Base-by-base conservation (phyloP, 2,888 invertebrate genomes). In the Oscheius onirici region DNA sequence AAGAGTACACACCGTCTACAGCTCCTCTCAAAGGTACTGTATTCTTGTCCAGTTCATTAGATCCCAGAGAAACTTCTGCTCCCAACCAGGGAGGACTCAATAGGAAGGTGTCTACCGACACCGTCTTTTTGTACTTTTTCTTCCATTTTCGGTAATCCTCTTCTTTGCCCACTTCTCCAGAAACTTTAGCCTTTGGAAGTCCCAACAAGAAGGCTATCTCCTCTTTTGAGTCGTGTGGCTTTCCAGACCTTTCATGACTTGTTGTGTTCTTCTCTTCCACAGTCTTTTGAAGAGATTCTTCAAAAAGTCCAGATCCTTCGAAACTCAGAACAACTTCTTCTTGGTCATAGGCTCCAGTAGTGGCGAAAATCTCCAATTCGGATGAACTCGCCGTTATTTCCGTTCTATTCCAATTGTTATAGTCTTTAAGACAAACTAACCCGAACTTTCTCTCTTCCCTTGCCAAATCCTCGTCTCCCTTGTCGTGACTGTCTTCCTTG, bases 101-200 rank as follows among this genome's bases (percentile, higher is more conserved):
- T 15, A 58, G 58, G 58, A 58, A 58, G 1, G 58, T 58, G 17
- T 58, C 17, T 3, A 58, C 58, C 6, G 26, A n/a, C 1, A 63
- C 34, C 1, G 28, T 49, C 17, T 44, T 68, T 22, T 44, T 34
- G 34, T 34, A 34, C 34, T 34, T 34, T 34, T 8, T 68, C 28
- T 55, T 34, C n/a, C 40, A 34, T 22, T 44, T 26, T 8, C 26
- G n/a, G 22, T 34, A 17, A 10, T 51, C 17, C 60, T 46, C 69
- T 28, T 58, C 69, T 17, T 43, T 41, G 13, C 67, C 67, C 10
- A 54, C 57, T 20, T 68, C 67, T 68, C 67, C 67, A 15, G 55
- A 68, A n/a, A 68, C 57, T 41, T 68, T 68, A 15, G 22, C 24
- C 24, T 20, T 28, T n/a, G 54, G 58, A 2, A 40, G 58, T 2